These are phyloP conservation scores for Drosophila athabasca DNA, from an alignment of 1,140 invertebrate genomes.

Conservation along the genomic window DNA sequence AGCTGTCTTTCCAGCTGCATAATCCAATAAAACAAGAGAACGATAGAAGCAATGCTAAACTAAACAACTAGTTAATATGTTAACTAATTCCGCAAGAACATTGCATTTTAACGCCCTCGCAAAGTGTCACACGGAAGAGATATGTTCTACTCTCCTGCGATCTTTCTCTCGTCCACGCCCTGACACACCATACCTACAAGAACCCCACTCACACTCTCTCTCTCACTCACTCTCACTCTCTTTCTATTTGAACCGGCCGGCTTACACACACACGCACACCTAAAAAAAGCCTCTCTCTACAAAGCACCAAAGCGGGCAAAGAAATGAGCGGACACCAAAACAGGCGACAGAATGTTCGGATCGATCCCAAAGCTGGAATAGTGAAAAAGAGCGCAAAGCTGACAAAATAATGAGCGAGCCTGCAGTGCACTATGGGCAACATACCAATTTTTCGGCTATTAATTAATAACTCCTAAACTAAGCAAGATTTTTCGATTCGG, in stretches of 20 bases:
- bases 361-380: too few relatives aligned
- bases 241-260: conserved; percentile 33
- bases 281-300: not conserved
- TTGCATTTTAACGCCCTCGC: conserved; percentile 41
- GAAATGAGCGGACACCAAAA: not conserved
- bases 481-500: too few relatives aligned
- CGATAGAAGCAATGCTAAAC: not conserved
- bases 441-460: too few relatives aligned
- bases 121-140: not conserved
- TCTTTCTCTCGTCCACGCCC: not conserved
- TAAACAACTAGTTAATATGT: conserved; percentile 39
- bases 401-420: too few relatives aligned
- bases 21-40: conserved; percentile 1
- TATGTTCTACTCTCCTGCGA: too few relatives aligned
- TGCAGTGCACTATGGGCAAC: too few relatives aligned
- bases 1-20: conserved; percentile 1
- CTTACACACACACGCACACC: conserved; percentile 11
- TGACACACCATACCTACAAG: not conserved
- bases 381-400: too few relatives aligned
- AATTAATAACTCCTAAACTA: too few relatives aligned
- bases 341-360: too few relatives aligned
- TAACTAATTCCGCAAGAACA: conserved; percentile 44
- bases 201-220: not conserved
- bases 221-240: not conserved
- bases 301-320: not conserved